Conservation (phyloP, 2,113 vertebrate genomes). For the Cyanistes caeruleus region DNA sequence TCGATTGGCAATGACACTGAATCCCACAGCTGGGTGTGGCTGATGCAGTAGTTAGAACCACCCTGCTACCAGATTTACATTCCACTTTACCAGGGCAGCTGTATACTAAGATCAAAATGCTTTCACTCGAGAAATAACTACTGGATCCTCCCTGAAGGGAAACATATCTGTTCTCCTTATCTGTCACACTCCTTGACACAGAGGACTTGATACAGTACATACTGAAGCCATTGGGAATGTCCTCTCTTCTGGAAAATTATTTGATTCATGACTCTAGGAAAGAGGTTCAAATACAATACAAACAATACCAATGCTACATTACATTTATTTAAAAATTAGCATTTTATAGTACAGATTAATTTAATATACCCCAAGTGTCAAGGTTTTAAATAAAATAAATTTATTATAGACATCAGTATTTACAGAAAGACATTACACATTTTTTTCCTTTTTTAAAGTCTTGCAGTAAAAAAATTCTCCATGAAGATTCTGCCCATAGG, state of each 20-base stretch:
- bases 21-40: neutral
- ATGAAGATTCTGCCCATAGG: neutral
- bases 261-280: neutral
- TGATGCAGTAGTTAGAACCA: neutral
- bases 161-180: neutral
- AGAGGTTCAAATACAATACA: neutral
- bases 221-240: neutral
- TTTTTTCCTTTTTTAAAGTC: neutral
- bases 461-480: neutral
- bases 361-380: neutral
- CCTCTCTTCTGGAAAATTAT: neutral
- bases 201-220: neutral
- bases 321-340: conserved; percentile 12
- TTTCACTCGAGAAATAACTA: neutral
- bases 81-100: neutral
- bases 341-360: conserved; percentile 14
- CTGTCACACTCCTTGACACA: neutral
- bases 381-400: conserved; percentile 31
- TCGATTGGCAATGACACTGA: neutral
- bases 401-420: conserved; percentile 36
- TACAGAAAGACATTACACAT: neutral
- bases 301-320: neutral
- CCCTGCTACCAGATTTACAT: neutral
- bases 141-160: neutral
- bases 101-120: neutral